Percentiles rank a stretch among this genome's conserved stretches.
phyloP scores from a whole-genome alignment of 2,888 invertebrate genomes.

The Drosophila lutescens region DNA sequence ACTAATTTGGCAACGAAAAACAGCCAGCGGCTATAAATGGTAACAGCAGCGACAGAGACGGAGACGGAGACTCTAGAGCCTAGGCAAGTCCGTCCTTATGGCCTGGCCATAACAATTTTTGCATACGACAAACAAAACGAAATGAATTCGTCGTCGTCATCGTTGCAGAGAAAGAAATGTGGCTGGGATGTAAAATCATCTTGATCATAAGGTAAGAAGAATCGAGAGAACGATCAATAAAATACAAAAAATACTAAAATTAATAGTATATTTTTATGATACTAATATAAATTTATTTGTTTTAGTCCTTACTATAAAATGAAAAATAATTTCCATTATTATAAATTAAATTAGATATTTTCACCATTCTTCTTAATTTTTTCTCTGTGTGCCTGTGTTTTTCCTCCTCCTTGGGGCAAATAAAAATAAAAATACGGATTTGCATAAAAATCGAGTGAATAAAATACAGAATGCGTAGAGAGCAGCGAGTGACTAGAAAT shows the following conservation, averaged over 20 bases:
- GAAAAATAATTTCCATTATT: too few relatives aligned
- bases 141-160: slow-evolving; percentile 69
- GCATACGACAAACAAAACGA: slow-evolving; percentile 67
- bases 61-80: slow-evolving; percentile 14
- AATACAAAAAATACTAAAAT: too few relatives aligned
- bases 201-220: too few relatives aligned
- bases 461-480: slow-evolving; percentile 57
- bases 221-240: too few relatives aligned
- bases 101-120: slow-evolving; percentile 67
- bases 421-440: slow-evolving; percentile 70
- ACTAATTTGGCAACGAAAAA: slow-evolving; percentile 78
- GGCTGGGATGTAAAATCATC: not conserved
- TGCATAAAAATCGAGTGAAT: slow-evolving; percentile 81
- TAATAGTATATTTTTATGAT: too few relatives aligned
- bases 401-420: slow-evolving; percentile 59
- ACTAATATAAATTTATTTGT: too few relatives aligned
- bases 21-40: slow-evolving; percentile 76
- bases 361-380: not conserved
- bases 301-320: too few relatives aligned
- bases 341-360: too few relatives aligned
- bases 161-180: slow-evolving; percentile 21
- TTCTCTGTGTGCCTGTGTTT: slow-evolving; percentile 14
- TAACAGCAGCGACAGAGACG: slow-evolving; percentile 60
- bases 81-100: slow-evolving; percentile 40
- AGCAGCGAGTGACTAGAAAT: slow-evolving; percentile 53